phyloP scores from a whole-genome alignment of 2,888 invertebrate genomes.

The Thereva unica region DNA sequence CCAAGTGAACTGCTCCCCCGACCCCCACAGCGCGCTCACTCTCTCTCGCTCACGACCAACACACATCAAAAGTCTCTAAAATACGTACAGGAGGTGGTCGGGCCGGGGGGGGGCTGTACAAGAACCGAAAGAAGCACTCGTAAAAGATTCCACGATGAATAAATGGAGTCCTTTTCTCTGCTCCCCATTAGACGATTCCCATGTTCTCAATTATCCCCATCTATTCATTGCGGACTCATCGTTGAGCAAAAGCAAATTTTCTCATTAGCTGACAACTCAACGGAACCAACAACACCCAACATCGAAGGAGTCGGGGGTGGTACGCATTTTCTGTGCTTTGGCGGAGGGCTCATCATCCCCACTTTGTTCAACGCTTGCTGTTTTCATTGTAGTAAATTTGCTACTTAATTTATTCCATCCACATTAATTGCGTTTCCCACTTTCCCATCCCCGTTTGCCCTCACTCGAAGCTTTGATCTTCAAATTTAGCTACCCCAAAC shows the following conservation, averaged over 20 bases:
- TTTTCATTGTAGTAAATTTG: slow-evolving; percentile 47
- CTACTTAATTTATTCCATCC: slow-evolving; percentile 47
- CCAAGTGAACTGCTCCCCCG: slow-evolving; percentile 22
- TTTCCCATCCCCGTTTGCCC: slow-evolving; percentile 37
- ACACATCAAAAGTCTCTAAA: slow-evolving; percentile 25
- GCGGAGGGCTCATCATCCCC: slow-evolving; percentile 4
- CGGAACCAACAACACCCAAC: slow-evolving; percentile 21
- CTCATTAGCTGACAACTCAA: slow-evolving; percentile 35
- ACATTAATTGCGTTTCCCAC: slow-evolving; percentile 47
- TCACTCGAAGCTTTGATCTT: slow-evolving; percentile 23
- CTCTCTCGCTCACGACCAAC: slow-evolving; percentile 8
- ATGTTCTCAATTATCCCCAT: slow-evolving; percentile 51
- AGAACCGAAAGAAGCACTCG: slow-evolving; percentile 15
- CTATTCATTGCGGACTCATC: slow-evolving; percentile 35
- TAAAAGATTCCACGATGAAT: slow-evolving; percentile 25
- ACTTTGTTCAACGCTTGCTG: slow-evolving; percentile 41
- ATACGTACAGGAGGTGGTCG: slow-evolving; percentile 4
- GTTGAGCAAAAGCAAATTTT: slow-evolving; percentile 34
- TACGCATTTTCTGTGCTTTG: slow-evolving; percentile 15
- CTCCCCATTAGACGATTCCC: slow-evolving; percentile 52
- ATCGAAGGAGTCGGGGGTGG: slow-evolving; percentile 8
- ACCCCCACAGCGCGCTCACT: neutral
- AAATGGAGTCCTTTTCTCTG: slow-evolving; percentile 33
- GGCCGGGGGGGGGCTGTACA: neutral
- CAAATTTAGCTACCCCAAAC: slow-evolving; percentile 6